Conservation (phyloP, 2,888 invertebrate genomes). For the Neoaliturus tenellus region DNA sequence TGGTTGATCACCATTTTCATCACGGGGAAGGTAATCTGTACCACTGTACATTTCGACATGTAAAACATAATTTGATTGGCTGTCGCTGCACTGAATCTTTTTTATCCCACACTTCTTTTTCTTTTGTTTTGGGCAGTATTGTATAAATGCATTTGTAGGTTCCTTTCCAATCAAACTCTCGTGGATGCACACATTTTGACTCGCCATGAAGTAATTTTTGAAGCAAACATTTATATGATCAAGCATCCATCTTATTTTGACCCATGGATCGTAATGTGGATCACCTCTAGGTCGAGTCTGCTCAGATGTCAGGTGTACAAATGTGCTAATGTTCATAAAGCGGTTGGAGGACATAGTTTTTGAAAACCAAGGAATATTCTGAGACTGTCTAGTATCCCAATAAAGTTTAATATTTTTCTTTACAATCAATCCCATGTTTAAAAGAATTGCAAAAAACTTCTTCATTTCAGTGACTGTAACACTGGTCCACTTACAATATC, state of each 20-base stretch:
- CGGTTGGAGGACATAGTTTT: slow-evolving; percentile 3
- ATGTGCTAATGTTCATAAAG: not conserved
- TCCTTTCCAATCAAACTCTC: slow-evolving; percentile 39
- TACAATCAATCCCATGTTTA: not conserved
- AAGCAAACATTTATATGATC: not conserved
- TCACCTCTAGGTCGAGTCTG: not conserved
- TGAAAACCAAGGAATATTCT: not conserved
- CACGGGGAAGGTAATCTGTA: not conserved
- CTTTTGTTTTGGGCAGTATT: slow-evolving; percentile 32
- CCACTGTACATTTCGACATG: slow-evolving; percentile 30
- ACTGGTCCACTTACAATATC: slow-evolving; percentile 8
- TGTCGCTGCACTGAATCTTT: slow-evolving; percentile 38
- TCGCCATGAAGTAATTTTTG: not conserved
- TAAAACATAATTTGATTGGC: slow-evolving; percentile 4
- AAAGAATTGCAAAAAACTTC: not conserved
- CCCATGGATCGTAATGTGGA: slow-evolving; percentile 13
- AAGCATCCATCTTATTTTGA: slow-evolving; percentile 26
- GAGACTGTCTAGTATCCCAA: not conserved
- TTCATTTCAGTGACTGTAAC: slow-evolving; percentile 20
- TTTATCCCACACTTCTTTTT: slow-evolving; percentile 8
- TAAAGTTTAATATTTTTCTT: not conserved
- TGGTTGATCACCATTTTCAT: too few species aligned
- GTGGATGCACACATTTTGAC: slow-evolving; percentile 27
- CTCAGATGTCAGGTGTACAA: not conserved
- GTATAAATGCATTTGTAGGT: slow-evolving; percentile 5